A percentile compares a stretch with the other conserved stretches of the same genome.
These are phyloP conservation scores for Lasius platythorax DNA, from an alignment of 2,888 invertebrate species.

Conservation along the genomic window DNA sequence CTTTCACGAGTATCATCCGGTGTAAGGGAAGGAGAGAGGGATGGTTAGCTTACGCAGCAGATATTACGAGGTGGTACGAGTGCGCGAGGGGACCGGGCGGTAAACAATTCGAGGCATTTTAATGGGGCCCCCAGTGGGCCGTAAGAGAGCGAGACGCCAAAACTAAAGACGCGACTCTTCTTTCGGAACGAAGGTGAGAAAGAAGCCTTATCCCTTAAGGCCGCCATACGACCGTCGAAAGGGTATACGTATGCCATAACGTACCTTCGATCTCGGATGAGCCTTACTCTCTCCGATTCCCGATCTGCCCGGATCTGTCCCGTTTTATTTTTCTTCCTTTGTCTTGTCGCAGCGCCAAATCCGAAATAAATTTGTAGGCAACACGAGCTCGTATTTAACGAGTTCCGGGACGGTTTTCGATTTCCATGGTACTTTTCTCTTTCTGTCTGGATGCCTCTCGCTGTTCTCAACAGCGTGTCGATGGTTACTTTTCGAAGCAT, in stretches of 20 bases:
- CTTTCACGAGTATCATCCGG: background rate
- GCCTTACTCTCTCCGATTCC: conserved; percentile 66
- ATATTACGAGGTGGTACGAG: conserved; percentile 68
- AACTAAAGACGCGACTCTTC: conserved; percentile 62
- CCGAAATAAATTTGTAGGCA: conserved; percentile 68
- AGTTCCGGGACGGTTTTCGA: conserved; percentile 15
- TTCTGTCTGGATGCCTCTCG: background rate
- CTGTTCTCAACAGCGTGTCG: background rate
- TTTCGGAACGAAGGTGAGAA: conserved; percentile 59
- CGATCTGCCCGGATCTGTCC: conserved; percentile 54
- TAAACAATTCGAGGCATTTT: conserved; percentile 82
- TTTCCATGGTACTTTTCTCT: conserved; percentile 11
- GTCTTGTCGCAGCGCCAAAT: conserved; percentile 50
- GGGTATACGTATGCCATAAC: conserved; percentile 76
- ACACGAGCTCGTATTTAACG: conserved; percentile 54
- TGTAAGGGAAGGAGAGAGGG: conserved; percentile 40
- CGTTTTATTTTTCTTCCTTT: conserved; percentile 58
- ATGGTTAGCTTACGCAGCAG: conserved; percentile 74
- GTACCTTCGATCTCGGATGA: conserved; percentile 78
- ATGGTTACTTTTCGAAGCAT: background rate
- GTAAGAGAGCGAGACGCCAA: conserved; percentile 75
- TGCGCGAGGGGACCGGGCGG: conserved; percentile 65
- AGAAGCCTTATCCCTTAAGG: conserved; percentile 79
- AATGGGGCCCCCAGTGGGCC: conserved; percentile 78
- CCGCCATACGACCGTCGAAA: conserved; percentile 81